These are phyloP conservation scores for Sylvicola cinctus DNA, from an alignment of 2,888 invertebrate species.

Conservation along the genomic window DNA sequence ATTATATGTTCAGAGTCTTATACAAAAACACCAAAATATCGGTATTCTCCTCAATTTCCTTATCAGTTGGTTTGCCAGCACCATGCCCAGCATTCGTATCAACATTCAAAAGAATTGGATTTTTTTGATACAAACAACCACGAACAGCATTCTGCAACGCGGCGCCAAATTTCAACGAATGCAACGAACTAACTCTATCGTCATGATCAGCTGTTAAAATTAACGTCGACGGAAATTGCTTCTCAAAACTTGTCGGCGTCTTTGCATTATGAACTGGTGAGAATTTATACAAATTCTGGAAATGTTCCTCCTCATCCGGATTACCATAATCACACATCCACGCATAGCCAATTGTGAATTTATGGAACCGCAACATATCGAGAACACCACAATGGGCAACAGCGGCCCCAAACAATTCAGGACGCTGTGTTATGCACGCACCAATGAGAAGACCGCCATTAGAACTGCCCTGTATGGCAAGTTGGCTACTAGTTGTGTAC, in stretches of 20 bases:
- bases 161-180: slow-evolving; percentile 89
- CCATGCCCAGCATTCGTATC: slow-evolving; percentile 97
- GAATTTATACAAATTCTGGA: slow-evolving; percentile 63
- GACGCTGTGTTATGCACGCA: slow-evolving; percentile 86
- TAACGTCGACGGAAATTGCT: slow-evolving; percentile 77
- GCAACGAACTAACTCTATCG: slow-evolving; percentile 93
- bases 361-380: slow-evolving; percentile 95
- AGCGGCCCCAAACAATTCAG: slow-evolving; percentile 82
- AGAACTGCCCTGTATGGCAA: slow-evolving; percentile 85
- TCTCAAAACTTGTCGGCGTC: slow-evolving; percentile 33
- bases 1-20: too few species aligned
- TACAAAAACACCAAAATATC: slow-evolving; percentile 57
- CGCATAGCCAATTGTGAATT: slow-evolving; percentile 92
- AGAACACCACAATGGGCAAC: slow-evolving; percentile 88
- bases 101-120: slow-evolving; percentile 72
- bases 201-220: slow-evolving; percentile 93
- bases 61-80: slow-evolving; percentile 86
- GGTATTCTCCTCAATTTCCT: slow-evolving; percentile 84
- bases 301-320: slow-evolving; percentile 70
- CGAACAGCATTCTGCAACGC: slow-evolving; percentile 62
- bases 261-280: slow-evolving; percentile 88
- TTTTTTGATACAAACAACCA: slow-evolving; percentile 39
- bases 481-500: slow-evolving; percentile 53
- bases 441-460: slow-evolving; percentile 95
- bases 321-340: slow-evolving; percentile 94